Percentiles rank a stretch among this genome's conserved stretches.
Evolutionary conservation across 1,140 invertebrate species (phyloP).

Genomic region (Homarus americanus): DNA sequence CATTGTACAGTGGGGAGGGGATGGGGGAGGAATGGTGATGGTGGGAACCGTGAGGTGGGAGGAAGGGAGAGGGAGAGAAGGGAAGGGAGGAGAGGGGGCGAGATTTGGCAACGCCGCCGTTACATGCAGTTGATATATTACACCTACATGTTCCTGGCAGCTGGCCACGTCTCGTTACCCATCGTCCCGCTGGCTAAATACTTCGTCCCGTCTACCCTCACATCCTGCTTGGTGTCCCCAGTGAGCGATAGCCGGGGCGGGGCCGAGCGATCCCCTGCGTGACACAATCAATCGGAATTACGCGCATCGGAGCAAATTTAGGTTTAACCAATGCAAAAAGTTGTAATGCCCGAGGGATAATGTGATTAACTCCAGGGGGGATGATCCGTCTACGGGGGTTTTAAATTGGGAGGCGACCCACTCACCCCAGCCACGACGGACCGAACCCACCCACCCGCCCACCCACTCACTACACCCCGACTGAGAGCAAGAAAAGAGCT

Average conservation of each 20-base stretch:
- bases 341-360: conserved; percentile 51
- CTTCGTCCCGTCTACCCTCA: conserved; percentile 15
- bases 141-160: conserved; percentile 54
- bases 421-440: background rate
- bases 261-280: background rate
- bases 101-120: conserved; percentile 50
- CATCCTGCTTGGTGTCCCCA: too few relatives aligned
- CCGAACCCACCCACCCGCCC: background rate
- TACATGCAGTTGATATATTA: conserved; percentile 62
- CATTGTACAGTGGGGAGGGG: background rate
- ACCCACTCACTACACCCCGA: background rate
- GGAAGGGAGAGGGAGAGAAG: too few relatives aligned
- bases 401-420: background rate
- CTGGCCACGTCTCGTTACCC: conserved; percentile 27
- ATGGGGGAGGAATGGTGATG: too few relatives aligned
- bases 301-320: conserved; percentile 54
- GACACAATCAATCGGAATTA: conserved; percentile 58
- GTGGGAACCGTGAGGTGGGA: too few relatives aligned
- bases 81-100: background rate
- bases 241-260: conserved; percentile 12
- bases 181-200: conserved; percentile 10
- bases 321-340: conserved; percentile 61
- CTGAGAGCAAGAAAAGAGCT: too few relatives aligned
- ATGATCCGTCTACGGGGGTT: conserved; percentile 12
- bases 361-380: conserved; percentile 46